A percentile compares a stretch with the other conserved stretches of the same genome.
Evolutionary conservation across 1,140 invertebrate species (phyloP).

Genomic region (Aphidius gifuensis): DNA sequence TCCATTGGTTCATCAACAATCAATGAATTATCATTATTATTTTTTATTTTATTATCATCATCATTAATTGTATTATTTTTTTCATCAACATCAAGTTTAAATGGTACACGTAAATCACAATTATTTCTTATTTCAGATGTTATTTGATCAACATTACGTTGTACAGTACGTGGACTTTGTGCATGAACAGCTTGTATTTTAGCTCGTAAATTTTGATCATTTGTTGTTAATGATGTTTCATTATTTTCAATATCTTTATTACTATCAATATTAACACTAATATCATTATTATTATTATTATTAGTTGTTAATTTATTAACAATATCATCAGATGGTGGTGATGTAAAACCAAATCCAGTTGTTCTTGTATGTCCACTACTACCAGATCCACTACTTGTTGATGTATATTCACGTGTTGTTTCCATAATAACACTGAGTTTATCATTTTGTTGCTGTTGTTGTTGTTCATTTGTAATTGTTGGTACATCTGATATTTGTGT

Average conservation of each 20-base stretch:
- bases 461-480: too few relatives aligned
- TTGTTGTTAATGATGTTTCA: conserved; percentile 31
- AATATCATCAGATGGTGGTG: conserved; percentile 39
- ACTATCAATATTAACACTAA: too few relatives aligned
- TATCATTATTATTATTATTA: not conserved
- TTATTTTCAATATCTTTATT: conserved; percentile 27
- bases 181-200: conserved; percentile 51
- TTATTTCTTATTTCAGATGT: conserved; percentile 52
- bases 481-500: conserved; percentile 25
- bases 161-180: conserved; percentile 52
- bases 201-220: conserved; percentile 46
- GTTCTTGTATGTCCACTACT: conserved; percentile 37
- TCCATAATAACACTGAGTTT: conserved; percentile 50
- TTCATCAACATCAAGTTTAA: conserved; percentile 34
- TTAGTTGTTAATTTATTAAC: conserved; percentile 39
- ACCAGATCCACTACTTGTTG: conserved; percentile 38
- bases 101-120: conserved; percentile 48
- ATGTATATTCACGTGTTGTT: conserved; percentile 46
- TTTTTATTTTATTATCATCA: conserved; percentile 26
- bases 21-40: conserved; percentile 43
- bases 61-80: conserved; percentile 25
- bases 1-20: conserved; percentile 50
- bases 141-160: conserved; percentile 52
- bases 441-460: conserved; percentile 24
- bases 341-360: conserved; percentile 38